phyloP scores from a whole-genome alignment of 2,797 vertebrate species.

The Glyptemys insculpta region DNA sequence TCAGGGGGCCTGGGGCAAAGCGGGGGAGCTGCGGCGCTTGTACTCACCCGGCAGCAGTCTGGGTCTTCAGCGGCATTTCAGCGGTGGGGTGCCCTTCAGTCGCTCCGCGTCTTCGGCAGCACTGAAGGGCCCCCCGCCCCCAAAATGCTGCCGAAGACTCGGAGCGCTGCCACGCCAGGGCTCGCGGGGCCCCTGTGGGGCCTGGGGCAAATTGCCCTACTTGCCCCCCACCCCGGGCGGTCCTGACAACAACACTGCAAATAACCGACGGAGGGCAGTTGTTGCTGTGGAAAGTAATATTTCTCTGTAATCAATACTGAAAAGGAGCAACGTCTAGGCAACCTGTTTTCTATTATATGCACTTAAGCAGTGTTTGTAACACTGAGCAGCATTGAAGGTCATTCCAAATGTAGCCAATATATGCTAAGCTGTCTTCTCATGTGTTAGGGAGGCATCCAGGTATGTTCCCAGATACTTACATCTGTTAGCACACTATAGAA shows the following conservation, averaged over 20 bases:
- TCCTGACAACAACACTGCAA: neutral
- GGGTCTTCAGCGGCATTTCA: too few species aligned
- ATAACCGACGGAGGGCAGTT: neutral
- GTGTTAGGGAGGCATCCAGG: neutral
- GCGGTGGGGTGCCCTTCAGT: too few species aligned
- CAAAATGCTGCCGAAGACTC: too few species aligned
- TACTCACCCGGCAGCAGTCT: too few species aligned
- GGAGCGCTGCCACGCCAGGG: too few species aligned
- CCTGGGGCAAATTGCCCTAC: too few species aligned
- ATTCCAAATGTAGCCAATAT: neutral
- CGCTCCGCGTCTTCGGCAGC: too few species aligned
- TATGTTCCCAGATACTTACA: neutral
- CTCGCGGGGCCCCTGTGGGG: too few species aligned
- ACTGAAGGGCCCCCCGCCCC: too few species aligned
- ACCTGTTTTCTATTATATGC: neutral
- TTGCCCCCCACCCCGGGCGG: too few species aligned
- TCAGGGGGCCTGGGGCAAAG: too few species aligned
- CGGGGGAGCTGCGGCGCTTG: too few species aligned
- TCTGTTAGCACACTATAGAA: neutral
- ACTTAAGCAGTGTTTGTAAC: neutral
- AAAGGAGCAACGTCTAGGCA: neutral
- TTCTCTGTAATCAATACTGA: neutral
- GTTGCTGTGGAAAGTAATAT: neutral
- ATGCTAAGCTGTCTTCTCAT: neutral
- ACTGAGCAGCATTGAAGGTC: neutral